phyloP scores from a whole-genome alignment of 2,888 invertebrate genomes.

The Spisula subtruncata region DNA sequence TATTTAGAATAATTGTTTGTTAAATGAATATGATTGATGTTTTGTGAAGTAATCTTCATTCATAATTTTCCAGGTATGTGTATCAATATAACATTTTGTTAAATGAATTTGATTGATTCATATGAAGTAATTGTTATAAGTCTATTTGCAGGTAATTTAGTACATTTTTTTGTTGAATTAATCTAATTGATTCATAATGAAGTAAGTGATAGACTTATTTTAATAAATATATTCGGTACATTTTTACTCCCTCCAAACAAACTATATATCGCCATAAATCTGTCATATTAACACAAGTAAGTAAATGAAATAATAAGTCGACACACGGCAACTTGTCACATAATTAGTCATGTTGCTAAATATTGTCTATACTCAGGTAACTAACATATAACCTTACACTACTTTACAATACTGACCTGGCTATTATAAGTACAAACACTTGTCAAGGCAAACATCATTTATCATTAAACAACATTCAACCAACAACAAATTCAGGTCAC shows the following conservation, averaged over 20 bases:
- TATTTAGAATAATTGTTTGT: background rate
- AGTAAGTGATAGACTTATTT: background rate
- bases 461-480: no score
- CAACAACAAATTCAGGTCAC: no score
- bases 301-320: background rate
- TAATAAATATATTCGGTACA: background rate
- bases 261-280: background rate
- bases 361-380: background rate
- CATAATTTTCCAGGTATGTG: no score
- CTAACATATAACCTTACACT: background rate
- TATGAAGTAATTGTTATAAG: no score
- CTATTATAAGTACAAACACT: no score
- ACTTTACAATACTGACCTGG: no score
- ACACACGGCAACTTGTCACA: background rate
- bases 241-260: background rate
- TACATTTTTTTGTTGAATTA: background rate
- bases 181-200: background rate
- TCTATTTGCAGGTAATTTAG: no score
- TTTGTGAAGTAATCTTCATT: background rate
- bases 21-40: background rate
- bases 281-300: background rate
- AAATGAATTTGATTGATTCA: no score
- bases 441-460: no score
- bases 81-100: no score
- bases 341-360: background rate